Conservation (phyloP, 1,140 invertebrate genomes). For the Neodiprion lecontei region DNA sequence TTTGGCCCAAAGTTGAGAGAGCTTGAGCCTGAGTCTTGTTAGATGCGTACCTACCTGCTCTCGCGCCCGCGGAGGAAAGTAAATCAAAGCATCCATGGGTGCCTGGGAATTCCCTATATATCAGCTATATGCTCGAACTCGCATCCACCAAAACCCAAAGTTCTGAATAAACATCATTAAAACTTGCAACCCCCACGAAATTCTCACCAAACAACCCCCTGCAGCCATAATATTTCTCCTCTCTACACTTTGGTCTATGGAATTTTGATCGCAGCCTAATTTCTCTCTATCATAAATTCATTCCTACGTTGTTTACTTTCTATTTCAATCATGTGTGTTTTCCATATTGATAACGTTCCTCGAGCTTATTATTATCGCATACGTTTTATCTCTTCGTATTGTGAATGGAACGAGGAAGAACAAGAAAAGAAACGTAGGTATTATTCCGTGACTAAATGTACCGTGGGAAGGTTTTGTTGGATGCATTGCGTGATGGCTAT, state of each 20-base stretch:
- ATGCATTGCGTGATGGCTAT: too few species aligned
- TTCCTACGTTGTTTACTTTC: too few species aligned
- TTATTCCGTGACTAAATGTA: too few species aligned
- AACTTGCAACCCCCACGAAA: neutral
- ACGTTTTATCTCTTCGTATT: too few species aligned
- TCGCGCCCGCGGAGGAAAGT: neutral
- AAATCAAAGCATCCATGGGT: conserved; percentile 5
- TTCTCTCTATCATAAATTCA: neutral
- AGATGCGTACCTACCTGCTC: neutral
- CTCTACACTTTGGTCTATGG: neutral
- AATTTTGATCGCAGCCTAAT: neutral
- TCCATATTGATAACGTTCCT: too few species aligned
- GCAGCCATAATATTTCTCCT: too few species aligned
- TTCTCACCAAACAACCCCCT: neutral
- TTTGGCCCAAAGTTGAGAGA: neutral
- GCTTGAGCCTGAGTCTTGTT: neutral
- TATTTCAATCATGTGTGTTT: too few species aligned
- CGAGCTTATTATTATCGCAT: too few species aligned
- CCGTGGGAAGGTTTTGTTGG: too few species aligned
- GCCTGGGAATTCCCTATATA: neutral
- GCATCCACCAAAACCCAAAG: neutral
- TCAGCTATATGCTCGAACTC: too few species aligned
- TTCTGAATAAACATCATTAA: neutral
- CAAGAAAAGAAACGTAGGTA: too few species aligned
- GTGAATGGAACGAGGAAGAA: too few species aligned